These are phyloP conservation scores for Brachypalpus laphriformis DNA, from an alignment of 2,888 invertebrate species.

Conservation along the genomic window DNA sequence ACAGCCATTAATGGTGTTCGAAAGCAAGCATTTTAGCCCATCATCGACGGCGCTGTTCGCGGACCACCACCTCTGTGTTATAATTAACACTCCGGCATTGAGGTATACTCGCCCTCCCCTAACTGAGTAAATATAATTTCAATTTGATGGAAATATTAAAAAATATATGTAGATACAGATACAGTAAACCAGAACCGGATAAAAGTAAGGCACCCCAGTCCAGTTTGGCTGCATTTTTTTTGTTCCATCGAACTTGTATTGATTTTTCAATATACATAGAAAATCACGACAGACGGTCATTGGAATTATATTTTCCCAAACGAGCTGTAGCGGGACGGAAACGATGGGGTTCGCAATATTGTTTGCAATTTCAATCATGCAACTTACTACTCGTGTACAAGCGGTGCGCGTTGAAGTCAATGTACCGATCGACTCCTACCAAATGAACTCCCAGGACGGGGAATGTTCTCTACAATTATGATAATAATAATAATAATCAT, in stretches of 20 bases:
- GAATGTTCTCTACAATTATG: conserved; percentile 41
- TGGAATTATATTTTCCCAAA: conserved; percentile 8
- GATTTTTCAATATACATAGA: conserved; percentile 26
- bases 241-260: conserved; percentile 4
- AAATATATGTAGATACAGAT: neutral
- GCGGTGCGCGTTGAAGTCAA: neutral
- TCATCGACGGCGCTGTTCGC: neutral
- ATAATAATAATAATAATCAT: conserved; percentile 43
- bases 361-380: conserved; percentile 46
- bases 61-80: neutral
- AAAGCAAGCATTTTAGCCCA: conserved; percentile 4
- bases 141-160: conserved; percentile 11
- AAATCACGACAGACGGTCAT: conserved; percentile 23
- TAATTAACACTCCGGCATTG: conserved; percentile 34
- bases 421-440: neutral
- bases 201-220: neutral
- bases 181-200: neutral
- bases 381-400: conserved; percentile 1
- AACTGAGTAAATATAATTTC: conserved; percentile 21
- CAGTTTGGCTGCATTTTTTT: conserved; percentile 17
- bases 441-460: conserved; percentile 17
- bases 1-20: conserved; percentile 28
- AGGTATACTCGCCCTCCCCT: neutral
- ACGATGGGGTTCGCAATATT: conserved; percentile 32
- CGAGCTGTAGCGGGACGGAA: neutral